Evolutionary conservation across 2,113 vertebrate species (phyloP).

Genomic region (Nothocercus nigrocapillus): DNA sequence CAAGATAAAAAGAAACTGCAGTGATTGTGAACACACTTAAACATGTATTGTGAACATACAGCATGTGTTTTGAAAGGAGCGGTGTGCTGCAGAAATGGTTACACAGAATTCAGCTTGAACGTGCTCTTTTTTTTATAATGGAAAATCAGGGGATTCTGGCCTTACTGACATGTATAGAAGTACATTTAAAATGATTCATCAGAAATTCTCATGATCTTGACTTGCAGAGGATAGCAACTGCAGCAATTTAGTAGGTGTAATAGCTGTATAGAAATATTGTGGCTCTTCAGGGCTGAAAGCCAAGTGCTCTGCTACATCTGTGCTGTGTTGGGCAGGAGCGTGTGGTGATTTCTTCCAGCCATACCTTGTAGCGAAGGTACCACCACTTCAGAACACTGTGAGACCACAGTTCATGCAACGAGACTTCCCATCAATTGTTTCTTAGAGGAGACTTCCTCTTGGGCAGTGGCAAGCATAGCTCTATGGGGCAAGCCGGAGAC

Average conservation of each 20-base stretch:
- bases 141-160: too few species aligned
- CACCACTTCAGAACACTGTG: background rate
- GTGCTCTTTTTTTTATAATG: background rate
- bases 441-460: background rate
- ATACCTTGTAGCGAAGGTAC: background rate
- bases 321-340: rapidly evolving
- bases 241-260: background rate
- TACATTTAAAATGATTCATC: background rate
- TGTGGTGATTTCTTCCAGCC: background rate
- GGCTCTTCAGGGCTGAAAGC: background rate
- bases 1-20: background rate
- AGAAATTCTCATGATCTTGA: background rate
- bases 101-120: too few species aligned
- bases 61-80: too few species aligned
- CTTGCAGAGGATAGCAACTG: background rate
- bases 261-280: rapidly evolving
- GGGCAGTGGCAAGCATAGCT: background rate
- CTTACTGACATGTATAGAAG: background rate
- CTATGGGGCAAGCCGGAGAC: background rate
- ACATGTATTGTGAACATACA: background rate
- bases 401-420: rapidly evolving
- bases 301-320: background rate
- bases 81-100: background rate
- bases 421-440: background rate
- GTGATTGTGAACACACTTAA: background rate